Percentiles rank a stretch among this genome's conserved stretches.
phyloP scores from a whole-genome alignment of 2,888 invertebrate species.

The Hipparchia semele region DNA sequence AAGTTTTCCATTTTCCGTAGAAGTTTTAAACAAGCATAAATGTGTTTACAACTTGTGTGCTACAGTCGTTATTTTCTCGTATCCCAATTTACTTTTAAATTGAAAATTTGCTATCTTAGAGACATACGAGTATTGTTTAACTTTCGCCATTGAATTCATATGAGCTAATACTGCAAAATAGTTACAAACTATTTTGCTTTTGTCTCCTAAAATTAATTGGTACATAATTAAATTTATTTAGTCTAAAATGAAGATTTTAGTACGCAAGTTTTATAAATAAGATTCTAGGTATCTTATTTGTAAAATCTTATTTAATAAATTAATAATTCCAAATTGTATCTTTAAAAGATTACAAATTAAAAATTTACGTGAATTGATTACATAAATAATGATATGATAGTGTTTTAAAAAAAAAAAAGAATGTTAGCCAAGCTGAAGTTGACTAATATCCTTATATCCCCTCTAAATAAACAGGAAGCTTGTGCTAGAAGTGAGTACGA shows the following conservation, averaged over 20 bases:
- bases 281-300: too few species aligned
- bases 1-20: constrained; percentile 7
- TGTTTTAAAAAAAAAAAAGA: too few species aligned
- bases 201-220: background rate
- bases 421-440: too few species aligned
- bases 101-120: constrained; percentile 19
- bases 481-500: too few species aligned
- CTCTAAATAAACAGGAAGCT: too few species aligned
- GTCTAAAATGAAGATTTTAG: background rate
- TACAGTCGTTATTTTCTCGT: constrained; percentile 11
- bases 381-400: too few species aligned
- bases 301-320: too few species aligned
- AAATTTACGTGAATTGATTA: too few species aligned
- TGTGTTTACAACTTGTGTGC: constrained; percentile 22
- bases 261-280: too few species aligned
- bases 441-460: too few species aligned
- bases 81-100: constrained; percentile 13
- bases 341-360: too few species aligned
- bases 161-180: background rate
- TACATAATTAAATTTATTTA: background rate
- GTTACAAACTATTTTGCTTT: background rate
- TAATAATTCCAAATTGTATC: too few species aligned
- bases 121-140: constrained; percentile 8
- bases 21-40: constrained; percentile 29
- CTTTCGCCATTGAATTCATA: constrained; percentile 11